A percentile compares a stretch with the other conserved stretches of the same genome.
These are phyloP conservation scores for Crotophaga sulcirostris DNA, from an alignment of 2,113 vertebrate genomes.

Conservation along the genomic window DNA sequence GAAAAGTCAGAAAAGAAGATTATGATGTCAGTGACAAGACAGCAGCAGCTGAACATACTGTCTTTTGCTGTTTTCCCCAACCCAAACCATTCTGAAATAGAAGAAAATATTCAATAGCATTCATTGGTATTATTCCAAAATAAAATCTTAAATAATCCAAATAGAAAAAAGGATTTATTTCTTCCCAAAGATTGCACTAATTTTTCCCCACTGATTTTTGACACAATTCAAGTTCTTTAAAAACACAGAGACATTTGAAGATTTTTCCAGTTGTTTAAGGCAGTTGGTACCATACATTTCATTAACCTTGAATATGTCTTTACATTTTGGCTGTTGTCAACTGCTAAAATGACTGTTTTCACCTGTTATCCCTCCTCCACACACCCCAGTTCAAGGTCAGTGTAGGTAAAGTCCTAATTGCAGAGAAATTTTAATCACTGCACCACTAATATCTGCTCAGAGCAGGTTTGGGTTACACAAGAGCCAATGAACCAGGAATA, in stretches of 20 bases:
- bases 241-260: neutral
- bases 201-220: neutral
- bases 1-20: neutral
- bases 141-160: neutral
- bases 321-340: neutral
- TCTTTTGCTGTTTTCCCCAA: neutral
- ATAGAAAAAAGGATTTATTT: neutral
- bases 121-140: neutral
- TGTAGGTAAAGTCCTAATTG: neutral
- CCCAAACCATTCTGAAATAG: neutral
- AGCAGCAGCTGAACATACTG: neutral
- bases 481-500: neutral
- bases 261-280: too few relatives aligned
- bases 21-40: neutral
- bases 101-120: neutral
- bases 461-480: neutral
- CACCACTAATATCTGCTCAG: neutral
- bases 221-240: neutral
- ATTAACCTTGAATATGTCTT: slow-evolving; percentile 1
- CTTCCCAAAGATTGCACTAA: neutral
- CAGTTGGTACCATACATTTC: neutral
- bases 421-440: neutral
- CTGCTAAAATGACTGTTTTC: neutral
- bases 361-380: neutral
- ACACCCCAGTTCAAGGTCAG: neutral